Percentiles rank a stretch among this genome's conserved stretches.
phyloP scores from a whole-genome alignment of 2,888 invertebrate genomes.

The Orthosia gracilis region DNA sequence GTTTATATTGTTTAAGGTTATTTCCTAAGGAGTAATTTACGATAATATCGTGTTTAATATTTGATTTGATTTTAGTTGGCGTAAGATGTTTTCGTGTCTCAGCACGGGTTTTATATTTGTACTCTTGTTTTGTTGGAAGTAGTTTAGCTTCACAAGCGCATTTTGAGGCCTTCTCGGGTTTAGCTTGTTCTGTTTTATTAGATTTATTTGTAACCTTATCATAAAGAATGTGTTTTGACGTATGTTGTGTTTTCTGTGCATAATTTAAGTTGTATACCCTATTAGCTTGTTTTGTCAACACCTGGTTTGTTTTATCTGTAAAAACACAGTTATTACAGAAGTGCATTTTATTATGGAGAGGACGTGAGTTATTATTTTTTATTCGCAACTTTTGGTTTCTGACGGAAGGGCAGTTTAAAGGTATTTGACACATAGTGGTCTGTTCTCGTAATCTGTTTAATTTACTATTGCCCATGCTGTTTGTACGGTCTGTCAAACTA shows the following conservation, averaged over 20 bases:
- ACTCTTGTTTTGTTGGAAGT: background rate
- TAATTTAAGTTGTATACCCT: slow-evolving; percentile 11
- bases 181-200: background rate
- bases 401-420: background rate
- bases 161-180: background rate
- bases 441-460: slow-evolving; percentile 1
- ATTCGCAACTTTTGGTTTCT: slow-evolving; percentile 3
- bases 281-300: slow-evolving; percentile 1
- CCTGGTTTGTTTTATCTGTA: slow-evolving; percentile 2
- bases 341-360: background rate
- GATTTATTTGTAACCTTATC: background rate
- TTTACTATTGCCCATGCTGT: background rate
- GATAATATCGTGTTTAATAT: background rate
- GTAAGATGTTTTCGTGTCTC: background rate
- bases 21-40: slow-evolving; percentile 1
- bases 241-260: slow-evolving; percentile 24
- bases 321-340: slow-evolving; percentile 10
- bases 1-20: background rate
- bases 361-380: slow-evolving; percentile 11
- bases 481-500: background rate
- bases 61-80: slow-evolving; percentile 3
- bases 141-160: background rate
- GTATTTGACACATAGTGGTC: background rate
- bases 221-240: background rate
- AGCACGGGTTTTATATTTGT: background rate